Evolutionary conservation across 2,797 vertebrate species (phyloP).

Genomic region (Channallabes apus): DNA sequence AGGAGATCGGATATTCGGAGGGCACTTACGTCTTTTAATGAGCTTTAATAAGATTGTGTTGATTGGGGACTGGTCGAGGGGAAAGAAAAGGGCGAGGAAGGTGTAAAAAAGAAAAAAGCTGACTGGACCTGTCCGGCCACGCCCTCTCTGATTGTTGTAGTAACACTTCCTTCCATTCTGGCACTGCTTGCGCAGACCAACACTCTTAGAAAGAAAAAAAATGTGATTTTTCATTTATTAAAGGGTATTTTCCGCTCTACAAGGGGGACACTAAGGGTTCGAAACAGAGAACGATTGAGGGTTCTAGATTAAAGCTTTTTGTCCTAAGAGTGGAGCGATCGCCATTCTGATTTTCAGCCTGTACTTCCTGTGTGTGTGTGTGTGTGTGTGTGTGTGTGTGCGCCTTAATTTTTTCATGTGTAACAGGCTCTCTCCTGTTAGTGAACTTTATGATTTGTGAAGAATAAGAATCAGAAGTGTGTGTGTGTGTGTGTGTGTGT

Average conservation of each 20-base stretch:
- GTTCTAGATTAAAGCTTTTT: background rate
- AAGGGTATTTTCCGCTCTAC: background rate
- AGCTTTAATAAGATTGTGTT: conserved; percentile 38
- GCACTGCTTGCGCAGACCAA: conserved; percentile 27
- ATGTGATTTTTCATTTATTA: background rate
- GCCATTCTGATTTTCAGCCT: conserved; percentile 55
- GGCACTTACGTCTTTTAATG: background rate
- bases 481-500: conserved; percentile 14
- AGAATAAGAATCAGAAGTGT: background rate
- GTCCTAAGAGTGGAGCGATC: conserved; percentile 7
- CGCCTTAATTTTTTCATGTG: conserved; percentile 29
- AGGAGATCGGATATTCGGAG: conserved; percentile 19
- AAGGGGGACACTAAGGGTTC: background rate
- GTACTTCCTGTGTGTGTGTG: conserved; percentile 59
- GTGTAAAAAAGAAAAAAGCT: background rate
- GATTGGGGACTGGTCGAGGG: no score
- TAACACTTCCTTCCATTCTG: conserved; percentile 46
- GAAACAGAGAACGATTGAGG: background rate
- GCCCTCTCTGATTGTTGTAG: conserved; percentile 36
- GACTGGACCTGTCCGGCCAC: conserved; percentile 16
- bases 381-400: conserved; percentile 59
- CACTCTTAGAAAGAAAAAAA: background rate
- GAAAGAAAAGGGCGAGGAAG: background rate
- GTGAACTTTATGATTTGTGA: conserved; percentile 6
- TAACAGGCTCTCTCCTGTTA: conserved; percentile 38